Conservation (phyloP, 2,888 invertebrate species). For the Tipula lateralis region DNA sequence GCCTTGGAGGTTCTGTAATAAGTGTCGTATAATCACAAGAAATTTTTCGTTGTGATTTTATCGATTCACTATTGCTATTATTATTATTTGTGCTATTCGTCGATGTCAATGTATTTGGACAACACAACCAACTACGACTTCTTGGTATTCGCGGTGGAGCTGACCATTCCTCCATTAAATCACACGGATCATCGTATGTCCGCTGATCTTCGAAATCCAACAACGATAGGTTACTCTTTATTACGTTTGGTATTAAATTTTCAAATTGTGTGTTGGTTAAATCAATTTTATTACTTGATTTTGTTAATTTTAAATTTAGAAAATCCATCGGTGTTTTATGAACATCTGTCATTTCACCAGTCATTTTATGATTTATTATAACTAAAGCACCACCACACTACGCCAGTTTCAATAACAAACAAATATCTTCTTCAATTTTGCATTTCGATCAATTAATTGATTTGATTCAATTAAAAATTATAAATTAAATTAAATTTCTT, state of each 20-base stretch:
- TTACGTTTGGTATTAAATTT: constrained; percentile 26
- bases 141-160: constrained; percentile 48
- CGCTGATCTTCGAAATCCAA: constrained; percentile 29
- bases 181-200: constrained; percentile 30
- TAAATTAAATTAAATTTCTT: background rate
- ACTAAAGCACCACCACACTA: background rate
- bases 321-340: constrained; percentile 28
- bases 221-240: constrained; percentile 26
- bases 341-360: constrained; percentile 29
- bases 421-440: background rate
- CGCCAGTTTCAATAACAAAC: background rate
- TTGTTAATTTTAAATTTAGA: constrained; percentile 13
- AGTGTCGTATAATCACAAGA: constrained; percentile 46
- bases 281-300: constrained; percentile 2
- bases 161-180: constrained; percentile 31
- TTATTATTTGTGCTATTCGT: constrained; percentile 31
- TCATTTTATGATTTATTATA: background rate
- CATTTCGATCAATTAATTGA: background rate
- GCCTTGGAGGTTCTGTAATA: constrained; percentile 45
- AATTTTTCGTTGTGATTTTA: constrained; percentile 40
- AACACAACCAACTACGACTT: constrained; percentile 58
- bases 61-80: constrained; percentile 37
- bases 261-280: background rate
- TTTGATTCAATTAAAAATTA: background rate
- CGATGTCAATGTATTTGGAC: constrained; percentile 46